Base-by-base conservation (phyloP, 2,888 invertebrate genomes). In the Drosophila quasianomalipes region DNA sequence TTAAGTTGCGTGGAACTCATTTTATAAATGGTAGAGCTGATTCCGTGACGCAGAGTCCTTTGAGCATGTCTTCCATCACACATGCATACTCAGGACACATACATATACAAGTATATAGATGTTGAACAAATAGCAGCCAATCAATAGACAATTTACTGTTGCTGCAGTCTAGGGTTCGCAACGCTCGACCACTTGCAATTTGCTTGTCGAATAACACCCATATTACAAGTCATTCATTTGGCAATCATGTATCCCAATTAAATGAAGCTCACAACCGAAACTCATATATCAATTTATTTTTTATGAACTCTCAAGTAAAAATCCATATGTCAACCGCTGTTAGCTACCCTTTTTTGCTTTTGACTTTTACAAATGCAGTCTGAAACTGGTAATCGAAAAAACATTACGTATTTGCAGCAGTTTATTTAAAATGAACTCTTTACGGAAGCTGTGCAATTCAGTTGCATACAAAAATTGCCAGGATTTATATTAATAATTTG, bases 181-280 rank as follows among this genome's bases (percentile, higher is more conserved):
- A 33, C 14, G 22, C 14, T 63, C 65, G 73, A 74, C 71, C 63
- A 64, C 71, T 77, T 69, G 83, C 70, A 74, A 84, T 87, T 84
- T 76, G 71, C 70, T 79, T 69, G 57, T 62, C 70, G 75, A 72
- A 75, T 57, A 72, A 70, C 64, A 65, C 60, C 74, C 70, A 82
- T 87, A 80, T 75, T 82, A 76, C 88, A 76, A 78, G 85, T 85
- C 85, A 88, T 85, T 85, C 88, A 90, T 88, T 85, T 85, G 81
- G 81, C 89, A 85, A 88, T 84, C 70, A 82, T 74, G 73, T 69
- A 77, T 71, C 65, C 77, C 82, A 89, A 84, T 89, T 85, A 89
- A 85, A 87, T 89, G 85, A 70, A 49, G 28, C 52, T 62, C 57
- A 26, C 66, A 74, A 61, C 44, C 67, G 53, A 49, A 58, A 72